A percentile compares a stretch with the other conserved stretches of the same genome.
These are phyloP conservation scores for Cryptomyrus ogoouensis DNA, from an alignment of 2,113 vertebrate genomes.

Conservation along the genomic window DNA sequence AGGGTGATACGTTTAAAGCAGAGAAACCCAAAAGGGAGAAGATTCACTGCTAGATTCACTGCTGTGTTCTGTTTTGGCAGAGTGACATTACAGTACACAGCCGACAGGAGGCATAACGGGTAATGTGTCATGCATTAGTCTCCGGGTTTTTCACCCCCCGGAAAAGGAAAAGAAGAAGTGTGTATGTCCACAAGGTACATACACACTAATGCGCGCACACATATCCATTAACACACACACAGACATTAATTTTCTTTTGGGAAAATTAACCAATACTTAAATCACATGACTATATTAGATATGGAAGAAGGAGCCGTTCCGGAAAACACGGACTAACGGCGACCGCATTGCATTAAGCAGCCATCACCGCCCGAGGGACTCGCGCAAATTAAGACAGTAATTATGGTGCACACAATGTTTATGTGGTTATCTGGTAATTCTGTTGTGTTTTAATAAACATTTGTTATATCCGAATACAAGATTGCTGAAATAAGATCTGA, in stretches of 20 bases:
- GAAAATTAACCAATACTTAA: constrained; percentile 12
- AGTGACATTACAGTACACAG: not conserved
- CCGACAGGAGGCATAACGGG: not conserved
- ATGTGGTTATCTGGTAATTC: not conserved
- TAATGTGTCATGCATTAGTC: not conserved
- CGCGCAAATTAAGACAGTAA: constrained; percentile 12
- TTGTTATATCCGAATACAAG: not conserved
- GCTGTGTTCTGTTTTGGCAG: not conserved
- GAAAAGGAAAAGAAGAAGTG: not conserved
- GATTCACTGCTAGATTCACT: too few species aligned
- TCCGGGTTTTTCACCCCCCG: not conserved
- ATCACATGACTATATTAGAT: not conserved
- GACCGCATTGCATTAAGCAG: not conserved
- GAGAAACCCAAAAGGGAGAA: too few species aligned
- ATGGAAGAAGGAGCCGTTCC: not conserved
- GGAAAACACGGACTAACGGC: not conserved
- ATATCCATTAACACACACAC: not conserved
- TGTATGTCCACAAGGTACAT: not conserved
- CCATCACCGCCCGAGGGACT: not conserved
- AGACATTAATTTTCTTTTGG: not conserved
- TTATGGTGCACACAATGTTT: not conserved
- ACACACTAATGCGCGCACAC: not conserved
- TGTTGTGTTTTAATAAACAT: constrained; percentile 14
- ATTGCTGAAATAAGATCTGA: constrained; percentile 8
- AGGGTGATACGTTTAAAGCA: too few species aligned